Evolutionary conservation across 1,140 invertebrate genomes (phyloP), one percentile per base, ranked within the genome.

Genomic region (Cheumatopsyche charites): DNA sequence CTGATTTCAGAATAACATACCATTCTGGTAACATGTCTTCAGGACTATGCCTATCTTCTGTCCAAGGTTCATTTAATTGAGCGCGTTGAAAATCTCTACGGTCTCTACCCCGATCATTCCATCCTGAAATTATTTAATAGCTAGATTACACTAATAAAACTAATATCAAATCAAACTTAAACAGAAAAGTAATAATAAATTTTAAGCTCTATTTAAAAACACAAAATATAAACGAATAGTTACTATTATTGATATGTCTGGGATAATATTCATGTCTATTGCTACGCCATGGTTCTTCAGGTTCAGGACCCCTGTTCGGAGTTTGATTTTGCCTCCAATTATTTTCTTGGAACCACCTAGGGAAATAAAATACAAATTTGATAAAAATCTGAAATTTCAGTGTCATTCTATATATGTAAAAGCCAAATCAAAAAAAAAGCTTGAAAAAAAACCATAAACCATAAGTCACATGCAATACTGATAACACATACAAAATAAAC

Each of bases 1-100:
- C 4, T 49, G 17, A 49, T 5, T 5, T 49, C n/a, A 19, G 45
- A 5, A 5, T 5, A 49, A 49, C 3, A 13, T 55, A 68, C 66
- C 66, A 68, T 55, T 68, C 66, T 7, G 66, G 66, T 21, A 68
- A 17, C 11, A 43, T 43, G 55, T 68, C 66, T 15, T 68, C 66
- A 1, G 66, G 66, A 55, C 66, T 68, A 3, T 41, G 23, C 19
- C 66, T 68, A 26, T 55, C 66, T 3, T 68, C 66, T 1, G 11
- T 45, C 42, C 25, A 68, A 36, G 45, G 66, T n/a, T 68, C 66
- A 23, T 68, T 29, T 29, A 26, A 41, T 7, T 9, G 11, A 15
- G 15, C 15, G 19, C 45, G 41, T 21, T 52, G 47, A 29, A 29
- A 47, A 36, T 68, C 47, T 21, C 9, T 52, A 36, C 47, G 26